Percentiles rank a stretch among this genome's conserved stretches.
These are phyloP conservation scores for Holocentrus rufus DNA, from an alignment of 2,797 vertebrate species.

Conservation along the genomic window DNA sequence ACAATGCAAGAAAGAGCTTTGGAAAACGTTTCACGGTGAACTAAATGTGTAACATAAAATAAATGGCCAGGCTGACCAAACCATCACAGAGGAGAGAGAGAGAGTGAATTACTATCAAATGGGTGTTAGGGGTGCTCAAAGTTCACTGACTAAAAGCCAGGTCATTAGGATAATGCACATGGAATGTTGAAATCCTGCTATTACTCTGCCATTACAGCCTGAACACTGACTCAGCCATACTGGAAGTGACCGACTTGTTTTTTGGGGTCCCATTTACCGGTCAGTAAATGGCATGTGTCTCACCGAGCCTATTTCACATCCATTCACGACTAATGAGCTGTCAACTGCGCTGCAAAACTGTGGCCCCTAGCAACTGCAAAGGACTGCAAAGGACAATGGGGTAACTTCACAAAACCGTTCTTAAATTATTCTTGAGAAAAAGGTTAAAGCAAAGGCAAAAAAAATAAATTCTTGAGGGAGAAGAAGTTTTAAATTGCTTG, in stretches of 20 bases:
- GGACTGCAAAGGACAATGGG: too few species aligned
- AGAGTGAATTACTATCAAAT: not conserved
- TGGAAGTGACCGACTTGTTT: not conserved
- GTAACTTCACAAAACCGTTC: too few species aligned
- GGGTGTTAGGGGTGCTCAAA: not conserved
- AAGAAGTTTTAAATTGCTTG: too few species aligned
- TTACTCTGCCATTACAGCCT: not conserved
- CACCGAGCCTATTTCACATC: not conserved
- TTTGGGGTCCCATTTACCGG: not conserved
- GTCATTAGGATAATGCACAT: not conserved
- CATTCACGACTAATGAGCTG: not conserved
- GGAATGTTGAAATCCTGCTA: too few species aligned
- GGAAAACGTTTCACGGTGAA: not conserved
- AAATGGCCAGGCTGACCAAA: not conserved
- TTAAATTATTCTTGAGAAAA: too few species aligned
- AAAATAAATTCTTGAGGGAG: too few species aligned
- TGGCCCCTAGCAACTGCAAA: too few species aligned
- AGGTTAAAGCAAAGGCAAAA: too few species aligned
- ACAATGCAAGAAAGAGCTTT: not conserved
- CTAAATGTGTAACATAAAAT: not conserved
- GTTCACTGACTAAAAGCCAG: constrained; percentile 9
- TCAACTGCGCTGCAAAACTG: not conserved
- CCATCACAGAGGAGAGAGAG: not conserved
- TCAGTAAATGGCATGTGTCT: not conserved
- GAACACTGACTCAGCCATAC: not conserved